Conservation (phyloP, 2,888 invertebrate species). For the Blastobasis lacticolella region DNA sequence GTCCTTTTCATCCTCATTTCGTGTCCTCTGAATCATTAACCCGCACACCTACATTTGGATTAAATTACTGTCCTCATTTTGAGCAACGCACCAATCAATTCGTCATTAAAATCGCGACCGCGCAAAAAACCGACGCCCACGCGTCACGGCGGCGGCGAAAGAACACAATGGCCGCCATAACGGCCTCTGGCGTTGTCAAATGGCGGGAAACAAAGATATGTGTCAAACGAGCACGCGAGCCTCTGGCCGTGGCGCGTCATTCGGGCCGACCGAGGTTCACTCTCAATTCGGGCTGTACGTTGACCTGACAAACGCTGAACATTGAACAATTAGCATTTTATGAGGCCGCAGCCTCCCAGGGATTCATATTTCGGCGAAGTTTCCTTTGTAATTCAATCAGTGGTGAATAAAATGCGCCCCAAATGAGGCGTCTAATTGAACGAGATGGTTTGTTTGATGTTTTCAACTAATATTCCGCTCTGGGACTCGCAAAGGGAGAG, state of each 20-base stretch:
- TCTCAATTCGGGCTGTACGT: conserved; percentile 27
- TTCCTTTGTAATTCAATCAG: not conserved
- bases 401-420: not conserved
- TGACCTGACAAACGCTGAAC: not conserved
- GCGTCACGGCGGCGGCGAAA: conserved; percentile 33
- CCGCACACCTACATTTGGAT: conserved; percentile 53
- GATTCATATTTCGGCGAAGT: not conserved
- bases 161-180: conserved; percentile 58
- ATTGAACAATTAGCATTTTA: conserved; percentile 2
- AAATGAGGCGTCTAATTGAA: not conserved
- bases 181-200: conserved; percentile 34
- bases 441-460: not conserved
- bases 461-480: not conserved
- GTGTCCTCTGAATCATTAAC: conserved; percentile 54
- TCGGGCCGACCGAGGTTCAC: conserved; percentile 13
- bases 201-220: conserved; percentile 35
- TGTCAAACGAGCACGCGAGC: conserved; percentile 23
- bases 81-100: conserved; percentile 60
- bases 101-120: conserved; percentile 59
- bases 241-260: not conserved
- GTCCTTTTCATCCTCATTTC: conserved; percentile 39
- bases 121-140: conserved; percentile 61
- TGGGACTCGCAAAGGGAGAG: not conserved
- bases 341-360: not conserved
- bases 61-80: conserved; percentile 49